Conservation (phyloP, 2,113 vertebrate species). For the Octodon degus region DNA sequence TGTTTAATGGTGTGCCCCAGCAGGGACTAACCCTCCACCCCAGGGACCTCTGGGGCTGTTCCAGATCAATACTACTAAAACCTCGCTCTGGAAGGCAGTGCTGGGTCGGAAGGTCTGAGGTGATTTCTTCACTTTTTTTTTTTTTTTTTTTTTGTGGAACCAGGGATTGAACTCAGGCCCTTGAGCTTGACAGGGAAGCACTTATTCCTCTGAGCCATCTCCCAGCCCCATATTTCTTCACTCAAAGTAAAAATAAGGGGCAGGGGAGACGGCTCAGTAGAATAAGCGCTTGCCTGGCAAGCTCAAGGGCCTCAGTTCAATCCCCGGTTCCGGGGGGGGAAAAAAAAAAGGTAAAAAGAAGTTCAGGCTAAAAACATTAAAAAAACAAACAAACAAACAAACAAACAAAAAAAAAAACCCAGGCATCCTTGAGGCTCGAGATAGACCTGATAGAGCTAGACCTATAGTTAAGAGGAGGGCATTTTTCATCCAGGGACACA, state of each 20-base stretch:
- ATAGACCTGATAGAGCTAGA: not conserved
- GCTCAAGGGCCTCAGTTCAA: too few species aligned
- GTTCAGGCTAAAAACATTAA: not conserved
- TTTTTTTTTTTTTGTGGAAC: too few species aligned
- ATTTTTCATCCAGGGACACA: not conserved
- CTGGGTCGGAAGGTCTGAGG: not conserved
- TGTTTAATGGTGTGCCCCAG: not conserved
- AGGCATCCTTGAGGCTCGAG: not conserved
- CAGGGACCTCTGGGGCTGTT: not conserved
- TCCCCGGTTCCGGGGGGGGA: too few species aligned
- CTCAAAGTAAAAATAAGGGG: too few species aligned
- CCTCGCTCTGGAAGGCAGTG: not conserved
- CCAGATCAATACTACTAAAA: not conserved
- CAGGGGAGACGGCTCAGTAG: too few species aligned
- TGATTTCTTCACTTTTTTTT: not conserved
- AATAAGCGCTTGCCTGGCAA: too few species aligned
- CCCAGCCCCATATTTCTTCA: too few species aligned
- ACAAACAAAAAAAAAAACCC: not conserved
- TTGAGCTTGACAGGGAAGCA: too few species aligned
- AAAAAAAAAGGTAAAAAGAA: slow-evolving; percentile 2
- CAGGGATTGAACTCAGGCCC: too few species aligned
- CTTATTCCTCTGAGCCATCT: too few species aligned
- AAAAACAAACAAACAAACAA: too few species aligned
- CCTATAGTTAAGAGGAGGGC: not conserved
- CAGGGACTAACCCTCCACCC: not conserved